phyloP scores from a whole-genome alignment of 2,888 invertebrate species.

The Megastigmus dorsalis region DNA sequence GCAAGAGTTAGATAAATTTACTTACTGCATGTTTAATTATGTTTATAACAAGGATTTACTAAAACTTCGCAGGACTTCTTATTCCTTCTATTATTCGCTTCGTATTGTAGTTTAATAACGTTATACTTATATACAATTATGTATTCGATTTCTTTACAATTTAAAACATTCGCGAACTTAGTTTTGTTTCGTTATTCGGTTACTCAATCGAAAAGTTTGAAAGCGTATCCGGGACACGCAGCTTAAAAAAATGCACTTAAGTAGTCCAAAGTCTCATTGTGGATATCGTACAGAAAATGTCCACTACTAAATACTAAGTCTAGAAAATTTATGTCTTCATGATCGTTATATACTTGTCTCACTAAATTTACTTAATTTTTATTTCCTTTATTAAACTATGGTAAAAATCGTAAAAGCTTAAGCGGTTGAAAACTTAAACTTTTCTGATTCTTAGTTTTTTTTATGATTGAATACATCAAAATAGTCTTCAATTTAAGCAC shows the following conservation, averaged over 20 bases:
- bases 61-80: conserved; percentile 2
- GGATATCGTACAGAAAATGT: conserved; percentile 41
- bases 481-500: conserved; percentile 7
- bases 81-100: conserved; percentile 5
- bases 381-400: background rate
- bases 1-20: conserved; percentile 22
- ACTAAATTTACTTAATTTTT: background rate
- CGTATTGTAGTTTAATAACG: conserved; percentile 17
- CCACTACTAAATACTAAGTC: conserved; percentile 45
- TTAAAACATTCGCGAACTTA: background rate
- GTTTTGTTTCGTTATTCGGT: background rate
- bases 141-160: conserved; percentile 29
- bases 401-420: background rate
- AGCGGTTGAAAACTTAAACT: background rate
- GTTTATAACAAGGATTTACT: conserved; percentile 7
- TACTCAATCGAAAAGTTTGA: conserved; percentile 13
- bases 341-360: background rate
- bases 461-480: too few relatives aligned
- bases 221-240: background rate
- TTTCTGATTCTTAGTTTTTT: too few relatives aligned
- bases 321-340: background rate
- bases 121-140: conserved; percentile 41
- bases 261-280: conserved; percentile 25
- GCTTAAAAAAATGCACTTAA: conserved; percentile 45
- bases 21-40: conserved; percentile 15